phyloP scores from a whole-genome alignment of 2,797 vertebrate genomes.

The Pachyuromys duprasi region DNA sequence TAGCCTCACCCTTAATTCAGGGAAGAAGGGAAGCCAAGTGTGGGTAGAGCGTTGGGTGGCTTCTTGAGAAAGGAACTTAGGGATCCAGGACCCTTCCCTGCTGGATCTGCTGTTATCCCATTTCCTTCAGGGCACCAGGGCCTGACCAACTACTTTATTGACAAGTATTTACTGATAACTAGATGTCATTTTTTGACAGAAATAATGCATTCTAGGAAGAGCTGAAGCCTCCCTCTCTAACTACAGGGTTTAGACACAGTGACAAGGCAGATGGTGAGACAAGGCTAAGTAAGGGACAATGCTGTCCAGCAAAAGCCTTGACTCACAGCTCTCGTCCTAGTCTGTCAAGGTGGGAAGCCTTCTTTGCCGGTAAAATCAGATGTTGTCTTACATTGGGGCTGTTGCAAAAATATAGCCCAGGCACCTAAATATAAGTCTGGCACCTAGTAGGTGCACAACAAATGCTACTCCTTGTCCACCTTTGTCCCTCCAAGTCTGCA shows the following conservation, averaged over 20 bases:
- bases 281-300: neutral
- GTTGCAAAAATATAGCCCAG: neutral
- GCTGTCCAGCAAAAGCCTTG: neutral
- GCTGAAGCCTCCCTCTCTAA: neutral
- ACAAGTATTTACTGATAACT: neutral
- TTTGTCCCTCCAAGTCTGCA: neutral
- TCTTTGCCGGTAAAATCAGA: neutral
- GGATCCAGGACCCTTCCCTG: neutral
- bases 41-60: too few species aligned
- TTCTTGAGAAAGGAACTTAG: neutral
- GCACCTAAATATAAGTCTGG: neutral
- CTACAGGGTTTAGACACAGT: fast-evolving
- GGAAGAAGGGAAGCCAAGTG: neutral
- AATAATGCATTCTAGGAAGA: constrained; percentile 7
- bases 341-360: neutral
- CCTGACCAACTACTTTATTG: neutral
- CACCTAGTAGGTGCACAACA: neutral
- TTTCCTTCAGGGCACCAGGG: neutral
- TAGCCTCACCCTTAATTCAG: neutral
- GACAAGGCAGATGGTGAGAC: neutral
- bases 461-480: neutral
- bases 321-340: neutral
- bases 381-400: neutral
- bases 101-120: neutral
- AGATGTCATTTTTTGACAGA: neutral